Conservation (phyloP, 2,888 invertebrate species). For the Urechis unicinctus region DNA sequence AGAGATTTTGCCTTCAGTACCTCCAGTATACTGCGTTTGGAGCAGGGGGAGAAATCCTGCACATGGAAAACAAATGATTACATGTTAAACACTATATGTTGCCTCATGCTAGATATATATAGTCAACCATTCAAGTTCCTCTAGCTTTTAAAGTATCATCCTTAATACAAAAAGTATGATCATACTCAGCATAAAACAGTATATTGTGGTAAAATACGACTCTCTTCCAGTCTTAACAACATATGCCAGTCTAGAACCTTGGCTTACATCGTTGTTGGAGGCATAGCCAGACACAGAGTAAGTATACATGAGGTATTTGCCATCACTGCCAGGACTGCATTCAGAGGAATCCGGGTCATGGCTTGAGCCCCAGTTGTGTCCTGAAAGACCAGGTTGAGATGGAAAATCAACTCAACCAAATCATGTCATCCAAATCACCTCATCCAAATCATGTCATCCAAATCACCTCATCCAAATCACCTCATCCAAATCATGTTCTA, state of each 20-base stretch:
- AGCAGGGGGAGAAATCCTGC: constrained; percentile 91
- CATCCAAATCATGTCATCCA: too few relatives aligned
- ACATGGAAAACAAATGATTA: constrained; percentile 27
- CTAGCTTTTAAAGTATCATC: too few relatives aligned
- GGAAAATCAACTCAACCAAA: not conserved
- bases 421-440: too few relatives aligned
- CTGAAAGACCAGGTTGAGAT: constrained; percentile 49
- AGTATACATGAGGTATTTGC: constrained; percentile 92
- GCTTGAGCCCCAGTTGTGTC: constrained; percentile 94
- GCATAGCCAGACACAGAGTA: constrained; percentile 69
- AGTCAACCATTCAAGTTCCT: too few relatives aligned
- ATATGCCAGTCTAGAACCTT: not conserved
- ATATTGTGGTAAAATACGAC: not conserved
- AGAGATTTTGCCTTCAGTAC: constrained; percentile 85
- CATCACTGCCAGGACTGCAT: constrained; percentile 89
- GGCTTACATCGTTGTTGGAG: constrained; percentile 79
- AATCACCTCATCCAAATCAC: too few relatives aligned
- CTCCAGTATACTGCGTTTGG: constrained; percentile 82
- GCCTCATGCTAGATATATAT: too few relatives aligned
- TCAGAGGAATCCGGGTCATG: constrained; percentile 92
- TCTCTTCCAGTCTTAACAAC: not conserved
- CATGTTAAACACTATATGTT: too few relatives aligned
- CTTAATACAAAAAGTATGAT: too few relatives aligned
- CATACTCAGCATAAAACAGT: not conserved
- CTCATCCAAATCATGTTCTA: too few relatives aligned